Conservation (phyloP, 1,140 invertebrate genomes). For the Orchestia grillus region DNA sequence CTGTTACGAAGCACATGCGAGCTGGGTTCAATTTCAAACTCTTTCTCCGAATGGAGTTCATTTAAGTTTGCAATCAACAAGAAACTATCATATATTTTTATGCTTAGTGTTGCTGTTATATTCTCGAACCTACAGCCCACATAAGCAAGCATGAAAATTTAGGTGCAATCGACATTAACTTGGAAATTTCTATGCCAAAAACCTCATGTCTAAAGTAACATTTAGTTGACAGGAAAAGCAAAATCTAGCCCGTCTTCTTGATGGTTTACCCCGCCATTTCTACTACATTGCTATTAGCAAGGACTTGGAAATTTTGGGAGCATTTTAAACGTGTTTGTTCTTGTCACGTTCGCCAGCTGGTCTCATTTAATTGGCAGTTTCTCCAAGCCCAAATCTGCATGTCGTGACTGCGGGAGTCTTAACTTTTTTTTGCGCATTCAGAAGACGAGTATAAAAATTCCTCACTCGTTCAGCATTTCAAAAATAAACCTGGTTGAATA, state of each 20-base stretch:
- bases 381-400: background rate
- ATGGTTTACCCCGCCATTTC: background rate
- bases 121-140: background rate
- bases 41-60: background rate
- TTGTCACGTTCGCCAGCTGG: constrained; percentile 46
- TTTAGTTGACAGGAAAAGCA: background rate
- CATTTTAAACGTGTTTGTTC: constrained; percentile 45
- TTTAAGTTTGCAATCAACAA: background rate
- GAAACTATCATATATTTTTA: background rate
- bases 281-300: background rate
- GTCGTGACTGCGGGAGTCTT: constrained; percentile 20
- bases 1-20: too few species aligned
- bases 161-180: too few species aligned
- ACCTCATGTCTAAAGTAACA: background rate
- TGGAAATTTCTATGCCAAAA: background rate
- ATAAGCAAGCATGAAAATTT: too few species aligned
- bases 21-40: background rate
- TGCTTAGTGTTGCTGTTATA: background rate
- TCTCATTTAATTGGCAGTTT: constrained; percentile 44
- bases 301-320: background rate
- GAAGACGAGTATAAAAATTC: background rate
- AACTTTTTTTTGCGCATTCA: background rate
- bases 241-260: background rate
- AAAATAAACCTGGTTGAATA: background rate
- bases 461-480: background rate